Conservation (phyloP, 2,113 vertebrate genomes). For the Semnornis frantzii region DNA sequence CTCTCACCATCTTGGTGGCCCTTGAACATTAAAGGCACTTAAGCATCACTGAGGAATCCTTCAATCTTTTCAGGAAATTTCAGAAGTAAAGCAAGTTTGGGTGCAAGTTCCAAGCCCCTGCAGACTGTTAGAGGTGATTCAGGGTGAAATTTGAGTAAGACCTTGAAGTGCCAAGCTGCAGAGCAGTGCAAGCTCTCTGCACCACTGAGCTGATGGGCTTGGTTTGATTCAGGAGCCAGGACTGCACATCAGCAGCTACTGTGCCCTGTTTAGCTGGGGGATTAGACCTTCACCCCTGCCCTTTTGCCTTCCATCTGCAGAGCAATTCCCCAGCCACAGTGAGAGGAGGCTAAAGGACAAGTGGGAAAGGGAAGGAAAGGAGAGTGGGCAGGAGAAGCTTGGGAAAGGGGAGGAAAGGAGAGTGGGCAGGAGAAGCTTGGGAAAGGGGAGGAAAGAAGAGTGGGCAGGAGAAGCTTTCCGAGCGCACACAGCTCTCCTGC, state of each 20-base stretch:
- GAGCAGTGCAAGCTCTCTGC: neutral
- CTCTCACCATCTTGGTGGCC: too few species aligned
- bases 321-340: neutral
- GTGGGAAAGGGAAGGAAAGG: neutral
- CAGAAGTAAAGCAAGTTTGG: neutral
- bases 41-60: neutral
- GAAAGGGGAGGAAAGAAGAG: too few species aligned
- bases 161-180: neutral
- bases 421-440: neutral
- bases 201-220: neutral
- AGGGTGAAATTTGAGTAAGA: neutral
- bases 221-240: neutral
- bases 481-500: slow-evolving; percentile 10
- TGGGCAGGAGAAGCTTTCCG: neutral
- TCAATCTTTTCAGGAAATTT: neutral
- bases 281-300: neutral
- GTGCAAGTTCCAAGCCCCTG: neutral
- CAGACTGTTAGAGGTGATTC: neutral
- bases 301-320: neutral
- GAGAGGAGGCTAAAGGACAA: neutral
- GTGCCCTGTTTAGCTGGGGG: neutral
- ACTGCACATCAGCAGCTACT: neutral
- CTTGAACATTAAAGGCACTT: neutral
- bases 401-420: too few species aligned
- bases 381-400: neutral